These are phyloP conservation scores for Hololepta plana DNA, from an alignment of 2,888 invertebrate species.

Conservation along the genomic window DNA sequence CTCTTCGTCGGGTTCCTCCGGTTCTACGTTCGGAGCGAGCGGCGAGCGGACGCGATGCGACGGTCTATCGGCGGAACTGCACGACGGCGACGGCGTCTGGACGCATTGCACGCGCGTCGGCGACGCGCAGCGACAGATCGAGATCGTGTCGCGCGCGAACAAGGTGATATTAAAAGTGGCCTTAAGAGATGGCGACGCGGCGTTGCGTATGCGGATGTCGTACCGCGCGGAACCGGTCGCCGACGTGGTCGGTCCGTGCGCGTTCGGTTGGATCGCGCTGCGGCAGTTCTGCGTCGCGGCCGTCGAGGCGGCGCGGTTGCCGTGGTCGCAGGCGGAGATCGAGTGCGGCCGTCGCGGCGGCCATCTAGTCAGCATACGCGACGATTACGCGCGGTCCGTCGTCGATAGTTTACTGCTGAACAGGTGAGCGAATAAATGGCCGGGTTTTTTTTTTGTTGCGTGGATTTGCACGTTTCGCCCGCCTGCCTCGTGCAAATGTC, in stretches of 20 bases:
- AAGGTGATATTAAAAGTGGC: constrained; percentile 29
- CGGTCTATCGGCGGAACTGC: constrained; percentile 37
- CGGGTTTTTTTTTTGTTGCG: too few species aligned
- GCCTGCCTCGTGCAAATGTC: too few species aligned
- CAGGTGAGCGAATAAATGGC: constrained; percentile 31
- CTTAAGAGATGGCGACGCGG: constrained; percentile 15
- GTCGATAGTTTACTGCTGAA: constrained; percentile 44
- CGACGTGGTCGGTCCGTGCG: constrained; percentile 44
- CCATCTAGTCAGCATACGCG: constrained; percentile 47
- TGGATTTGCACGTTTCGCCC: too few species aligned
- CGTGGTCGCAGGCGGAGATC: constrained; percentile 50
- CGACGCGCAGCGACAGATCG: constrained; percentile 36
- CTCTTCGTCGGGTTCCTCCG: too few species aligned
- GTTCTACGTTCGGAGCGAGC: constrained; percentile 19
- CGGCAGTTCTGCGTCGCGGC: constrained; percentile 48
- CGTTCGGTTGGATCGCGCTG: constrained; percentile 51
- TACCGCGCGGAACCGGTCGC: constrained; percentile 44
- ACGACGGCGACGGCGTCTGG: constrained; percentile 39
- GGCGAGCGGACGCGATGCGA: constrained; percentile 26
- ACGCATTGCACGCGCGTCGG: constrained; percentile 39
- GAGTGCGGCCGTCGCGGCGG: constrained; percentile 44
- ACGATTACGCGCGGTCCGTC: constrained; percentile 41
- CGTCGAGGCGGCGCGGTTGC: constrained; percentile 33
- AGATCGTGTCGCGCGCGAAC: constrained; percentile 39
- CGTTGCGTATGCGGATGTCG: constrained; percentile 32